Conservation (phyloP, 2,113 vertebrate species). For the Oenanthe oenanthe region DNA sequence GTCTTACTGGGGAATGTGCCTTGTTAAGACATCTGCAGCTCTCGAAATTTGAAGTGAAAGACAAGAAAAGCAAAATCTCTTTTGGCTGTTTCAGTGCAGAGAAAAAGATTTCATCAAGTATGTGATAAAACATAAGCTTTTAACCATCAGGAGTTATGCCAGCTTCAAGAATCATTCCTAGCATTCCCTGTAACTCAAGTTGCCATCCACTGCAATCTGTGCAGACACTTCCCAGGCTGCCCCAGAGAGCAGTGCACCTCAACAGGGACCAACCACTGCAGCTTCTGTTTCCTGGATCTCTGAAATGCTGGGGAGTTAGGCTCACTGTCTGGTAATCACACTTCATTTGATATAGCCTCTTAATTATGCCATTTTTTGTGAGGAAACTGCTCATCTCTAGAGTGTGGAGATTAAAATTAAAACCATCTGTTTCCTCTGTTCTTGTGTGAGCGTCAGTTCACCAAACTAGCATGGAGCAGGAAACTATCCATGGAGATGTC, state of each 20-base stretch:
- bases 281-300: neutral
- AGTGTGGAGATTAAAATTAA: neutral
- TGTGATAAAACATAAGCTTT: neutral
- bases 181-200: neutral
- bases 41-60: neutral
- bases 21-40: neutral
- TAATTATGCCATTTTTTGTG: neutral
- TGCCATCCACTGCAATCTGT: neutral
- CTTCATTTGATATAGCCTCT: neutral
- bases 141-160: neutral
- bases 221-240: neutral
- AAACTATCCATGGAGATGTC: neutral
- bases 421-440: neutral
- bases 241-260: fast-evolving
- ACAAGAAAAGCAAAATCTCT: neutral
- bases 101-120: neutral
- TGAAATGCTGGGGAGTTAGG: neutral
- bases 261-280: neutral
- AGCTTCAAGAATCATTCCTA: neutral
- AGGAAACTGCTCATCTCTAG: neutral
- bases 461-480: neutral
- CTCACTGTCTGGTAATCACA: neutral
- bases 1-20: neutral
- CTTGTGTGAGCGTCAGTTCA: neutral
- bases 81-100: neutral